Base-by-base conservation (phyloP, 2,888 invertebrate genomes). In the Caenorhabditis doughertyi region DNA sequence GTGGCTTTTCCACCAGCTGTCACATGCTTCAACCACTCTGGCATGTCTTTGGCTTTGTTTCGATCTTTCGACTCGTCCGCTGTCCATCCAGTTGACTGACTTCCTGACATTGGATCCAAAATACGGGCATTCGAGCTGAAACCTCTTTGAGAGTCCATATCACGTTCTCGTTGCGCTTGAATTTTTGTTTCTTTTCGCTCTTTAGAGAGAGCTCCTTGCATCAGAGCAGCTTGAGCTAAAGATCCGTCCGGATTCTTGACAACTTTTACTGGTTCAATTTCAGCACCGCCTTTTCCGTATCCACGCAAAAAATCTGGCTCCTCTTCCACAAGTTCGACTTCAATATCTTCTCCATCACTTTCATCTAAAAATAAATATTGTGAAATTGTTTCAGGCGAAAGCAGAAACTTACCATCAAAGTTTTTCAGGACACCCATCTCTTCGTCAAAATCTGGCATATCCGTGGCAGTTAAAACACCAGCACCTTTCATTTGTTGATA, bases 21-120 rank as follows among this genome's bases (percentile, higher is more conserved):
- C 0, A 99, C 96, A 91, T 98, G 97, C 90, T 97, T 97, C 93
- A 99, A 98, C 99, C 99, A 99, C 92, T 99, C 99, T 0, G 99
- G 99, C 83, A 99, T 93, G 91, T 99, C 98, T 92, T 88, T 65
- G 58, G 67, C 25, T 47, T 49, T 49, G 23, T 35, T 80, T 2
- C 71, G 65, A 68, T 83, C 72, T 53, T 79, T 53, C 81, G 88
- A 64, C 23, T 90, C 90, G 21, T 90, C 90, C 21, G 85, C 86
- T 13, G 56, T 70, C 39, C 77, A 73, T 13, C 76, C 49, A n/a
- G 73, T 60, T 13, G 72, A 77, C n/a, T 83, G 84, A 16, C 70
- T 83, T 23, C 74, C 72, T 1, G 80, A 76, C 90, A 90, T 90
- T 21, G 90, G 90, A 76, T 90, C 90, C n/a, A 85, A 81, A 29